phyloP scores from a whole-genome alignment of 37 sponge, comb jelly and placozoan genomes.

The Dysidea cf. avara region DNA sequence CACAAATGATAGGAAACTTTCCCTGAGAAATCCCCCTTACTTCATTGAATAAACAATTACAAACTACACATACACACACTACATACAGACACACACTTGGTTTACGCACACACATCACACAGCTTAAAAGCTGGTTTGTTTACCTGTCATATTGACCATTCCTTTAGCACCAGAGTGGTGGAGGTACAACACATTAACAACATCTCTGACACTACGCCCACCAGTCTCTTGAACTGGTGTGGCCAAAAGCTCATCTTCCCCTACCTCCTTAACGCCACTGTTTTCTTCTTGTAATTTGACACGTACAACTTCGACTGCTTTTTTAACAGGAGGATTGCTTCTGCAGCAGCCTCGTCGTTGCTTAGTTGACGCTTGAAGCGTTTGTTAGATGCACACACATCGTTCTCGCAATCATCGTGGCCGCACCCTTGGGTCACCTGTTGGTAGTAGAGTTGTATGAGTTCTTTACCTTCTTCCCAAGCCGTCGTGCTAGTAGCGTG shows the following conservation, averaged over 20 bases:
- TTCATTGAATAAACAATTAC: too few relatives aligned
- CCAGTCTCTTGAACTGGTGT: too few relatives aligned
- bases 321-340: conserved; percentile 35
- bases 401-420: conserved; percentile 47
- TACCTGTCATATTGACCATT: too few relatives aligned
- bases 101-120: not conserved
- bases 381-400: conserved; percentile 69
- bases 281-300: too few relatives aligned
- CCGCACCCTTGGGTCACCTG: conserved; percentile 85
- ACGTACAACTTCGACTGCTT: conserved; percentile 10
- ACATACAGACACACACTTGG: not conserved
- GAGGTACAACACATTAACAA: not conserved
- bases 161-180: conserved; percentile 13
- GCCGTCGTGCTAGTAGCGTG: too few relatives aligned
- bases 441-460: conserved; percentile 48
- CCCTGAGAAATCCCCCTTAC: too few relatives aligned
- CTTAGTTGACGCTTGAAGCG: conserved; percentile 18
- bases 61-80: too few relatives aligned
- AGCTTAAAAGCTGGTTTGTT: too few relatives aligned
- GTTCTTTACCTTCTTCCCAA: conserved; percentile 8
- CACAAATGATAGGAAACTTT: too few relatives aligned
- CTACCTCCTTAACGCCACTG: not conserved
- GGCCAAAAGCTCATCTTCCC: not conserved
- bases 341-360: conserved; percentile 74
- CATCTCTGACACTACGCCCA: not conserved